Evolutionary conservation across 2,113 vertebrate species (phyloP).

Genomic region (Cyphomyrus plagiostoma): DNA sequence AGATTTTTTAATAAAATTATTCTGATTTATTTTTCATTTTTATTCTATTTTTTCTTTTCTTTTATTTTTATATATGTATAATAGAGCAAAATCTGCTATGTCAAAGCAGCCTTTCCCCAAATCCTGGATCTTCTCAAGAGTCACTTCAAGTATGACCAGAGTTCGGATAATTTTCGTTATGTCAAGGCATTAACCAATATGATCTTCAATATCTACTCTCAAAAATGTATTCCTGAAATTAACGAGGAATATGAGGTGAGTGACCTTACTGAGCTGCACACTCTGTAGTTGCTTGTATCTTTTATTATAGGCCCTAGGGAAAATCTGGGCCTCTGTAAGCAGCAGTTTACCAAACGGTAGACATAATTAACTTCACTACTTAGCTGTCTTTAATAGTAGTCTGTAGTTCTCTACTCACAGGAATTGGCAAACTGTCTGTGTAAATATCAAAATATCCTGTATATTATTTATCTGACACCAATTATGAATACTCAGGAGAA

Average conservation of each 20-base stretch:
- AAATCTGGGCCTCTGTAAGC: neutral
- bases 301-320: neutral
- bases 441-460: neutral
- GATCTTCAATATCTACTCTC: slow-evolving; percentile 42
- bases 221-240: slow-evolving; percentile 42
- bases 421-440: neutral
- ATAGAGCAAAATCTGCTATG: slow-evolving; percentile 45
- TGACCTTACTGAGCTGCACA: neutral
- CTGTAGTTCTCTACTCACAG: neutral
- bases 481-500: neutral
- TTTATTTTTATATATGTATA: neutral
- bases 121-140: slow-evolving; percentile 44
- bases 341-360: neutral
- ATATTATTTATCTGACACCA: neutral
- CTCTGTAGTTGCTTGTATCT: neutral
- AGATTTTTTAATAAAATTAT: neutral
- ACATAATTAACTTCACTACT: neutral
- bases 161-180: slow-evolving; percentile 42
- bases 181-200: slow-evolving; percentile 34
- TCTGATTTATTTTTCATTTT: neutral
- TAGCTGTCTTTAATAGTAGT: neutral
- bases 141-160: slow-evolving; percentile 40
- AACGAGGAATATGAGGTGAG: slow-evolving; percentile 47
- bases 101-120: slow-evolving; percentile 48
- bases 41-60: neutral